These are phyloP conservation scores for Drosophila lutescens DNA, from an alignment of 2,888 invertebrate species.

Conservation along the genomic window DNA sequence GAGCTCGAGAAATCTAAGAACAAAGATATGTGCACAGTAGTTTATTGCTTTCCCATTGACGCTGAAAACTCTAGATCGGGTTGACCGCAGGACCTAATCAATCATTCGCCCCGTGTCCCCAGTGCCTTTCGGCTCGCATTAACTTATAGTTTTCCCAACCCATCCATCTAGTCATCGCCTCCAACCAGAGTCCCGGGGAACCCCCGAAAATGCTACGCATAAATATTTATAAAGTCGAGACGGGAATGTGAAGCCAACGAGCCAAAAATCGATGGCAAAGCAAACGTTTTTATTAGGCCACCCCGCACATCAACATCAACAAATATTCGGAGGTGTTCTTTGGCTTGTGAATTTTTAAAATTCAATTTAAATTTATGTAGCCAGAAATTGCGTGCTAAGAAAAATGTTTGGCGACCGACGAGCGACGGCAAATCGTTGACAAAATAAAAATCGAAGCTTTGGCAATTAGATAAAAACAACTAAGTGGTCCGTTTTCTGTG, in stretches of 20 bases:
- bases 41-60: conserved; percentile 12
- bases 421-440: conserved; percentile 20
- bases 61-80: background rate
- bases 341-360: conserved; percentile 72
- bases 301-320: background rate
- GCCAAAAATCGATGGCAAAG: conserved; percentile 64
- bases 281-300: conserved; percentile 41
- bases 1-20: background rate
- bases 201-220: conserved; percentile 35
- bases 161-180: conserved; percentile 17
- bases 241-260: conserved; percentile 37
- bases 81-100: conserved; percentile 23
- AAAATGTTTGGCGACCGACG: conserved; percentile 28
- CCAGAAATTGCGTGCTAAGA: conserved; percentile 57
- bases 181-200: conserved; percentile 5
- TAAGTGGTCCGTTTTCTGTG: conserved; percentile 27
- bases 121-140: conserved; percentile 20
- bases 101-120: conserved; percentile 15
- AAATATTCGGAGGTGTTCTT: conserved; percentile 38
- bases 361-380: conserved; percentile 69
- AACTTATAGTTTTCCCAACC: conserved; percentile 35
- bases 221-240: conserved; percentile 69
- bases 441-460: conserved; percentile 35
- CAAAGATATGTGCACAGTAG: background rate
- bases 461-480: conserved; percentile 33